Base-by-base conservation (phyloP, 92 coral and sea anemone species). In the Chrysogorgia sp. region DNA sequence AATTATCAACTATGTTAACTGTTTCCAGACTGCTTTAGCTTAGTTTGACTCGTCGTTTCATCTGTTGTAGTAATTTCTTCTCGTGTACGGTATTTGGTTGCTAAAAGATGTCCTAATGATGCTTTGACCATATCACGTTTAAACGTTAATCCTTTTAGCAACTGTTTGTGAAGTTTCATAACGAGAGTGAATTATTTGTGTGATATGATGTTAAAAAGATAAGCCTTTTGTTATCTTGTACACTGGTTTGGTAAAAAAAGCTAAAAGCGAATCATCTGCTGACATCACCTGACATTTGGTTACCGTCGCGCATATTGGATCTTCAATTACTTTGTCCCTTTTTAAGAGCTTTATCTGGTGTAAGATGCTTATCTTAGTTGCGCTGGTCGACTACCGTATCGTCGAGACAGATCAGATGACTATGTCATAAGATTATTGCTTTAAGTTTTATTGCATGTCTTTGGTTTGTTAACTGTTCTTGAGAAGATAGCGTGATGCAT, bases 31-130 rank as follows among this genome's bases (percentile, higher is more conserved):
- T 47, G 53, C n/a, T 47, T 15, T 15, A 28, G n/a, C 30, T 25
- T 59, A 28, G n/a, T 49, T 25, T 59, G 33, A 47, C 53, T 47
- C 14, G n/a, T 69, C 76, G 45, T 48, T 69, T 47, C 37, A 69
- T 45, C 59, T 10, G 76, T 52, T 10, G 10, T 65, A 20, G 47
- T 60, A 69, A 47, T 69, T 45, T 69, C 28, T 69, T 69, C 76
- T 60, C 76, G n/a, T n/a, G n/a, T n/a, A 69, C 40, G 60, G 76
- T 55, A 45, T 49, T 48, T 69, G 55, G 59, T 55, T 69, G 61
- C 61, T 30, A 7, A 8, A 28, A 8, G 20, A 25, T 15, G 1
- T 14, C 20, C 35, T 53, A 72, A 72, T 30, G 33, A 31, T 22
- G 79, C 62, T 25, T 32, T 30, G 65, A 21, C 64, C 23, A 72